Evolutionary conservation across 2,888 invertebrate species (phyloP).

Genomic region (Nemoura dubitans): DNA sequence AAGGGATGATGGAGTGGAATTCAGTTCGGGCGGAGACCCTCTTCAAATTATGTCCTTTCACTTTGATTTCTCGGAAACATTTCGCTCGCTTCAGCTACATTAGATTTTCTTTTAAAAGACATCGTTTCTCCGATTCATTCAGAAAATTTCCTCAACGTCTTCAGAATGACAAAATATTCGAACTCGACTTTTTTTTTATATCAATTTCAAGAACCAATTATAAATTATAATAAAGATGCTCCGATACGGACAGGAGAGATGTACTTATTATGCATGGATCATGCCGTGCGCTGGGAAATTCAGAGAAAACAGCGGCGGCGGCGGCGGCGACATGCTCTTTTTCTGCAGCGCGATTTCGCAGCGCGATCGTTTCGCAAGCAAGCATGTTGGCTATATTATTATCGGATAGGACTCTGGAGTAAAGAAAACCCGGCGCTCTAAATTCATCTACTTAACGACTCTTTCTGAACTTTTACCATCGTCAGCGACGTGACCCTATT

Average conservation of each 20-base stretch:
- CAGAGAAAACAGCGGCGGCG: background rate
- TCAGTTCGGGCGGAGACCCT: background rate
- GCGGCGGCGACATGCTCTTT: background rate
- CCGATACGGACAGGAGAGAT: background rate
- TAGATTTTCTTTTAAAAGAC: background rate
- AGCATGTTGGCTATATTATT: constrained; percentile 9
- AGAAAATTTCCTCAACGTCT: background rate
- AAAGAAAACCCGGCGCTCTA: constrained; percentile 34
- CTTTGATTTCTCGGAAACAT: background rate
- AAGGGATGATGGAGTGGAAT: background rate
- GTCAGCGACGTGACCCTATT: constrained; percentile 34
- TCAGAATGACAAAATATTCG: background rate
- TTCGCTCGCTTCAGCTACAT: background rate
- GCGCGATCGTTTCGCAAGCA: background rate
- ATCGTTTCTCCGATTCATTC: background rate
- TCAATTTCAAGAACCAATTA: background rate
- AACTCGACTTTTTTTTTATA: background rate
- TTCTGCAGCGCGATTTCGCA: background rate
- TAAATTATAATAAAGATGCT: background rate
- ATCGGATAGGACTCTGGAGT: constrained; percentile 28
- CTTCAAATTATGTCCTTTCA: background rate
- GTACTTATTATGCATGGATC: background rate
- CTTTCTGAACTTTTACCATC: constrained; percentile 38
- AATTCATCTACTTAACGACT: constrained; percentile 38
- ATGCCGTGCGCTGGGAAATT: background rate